phyloP scores from a whole-genome alignment of 2,113 vertebrate genomes.

The Catharus bicknelli region DNA sequence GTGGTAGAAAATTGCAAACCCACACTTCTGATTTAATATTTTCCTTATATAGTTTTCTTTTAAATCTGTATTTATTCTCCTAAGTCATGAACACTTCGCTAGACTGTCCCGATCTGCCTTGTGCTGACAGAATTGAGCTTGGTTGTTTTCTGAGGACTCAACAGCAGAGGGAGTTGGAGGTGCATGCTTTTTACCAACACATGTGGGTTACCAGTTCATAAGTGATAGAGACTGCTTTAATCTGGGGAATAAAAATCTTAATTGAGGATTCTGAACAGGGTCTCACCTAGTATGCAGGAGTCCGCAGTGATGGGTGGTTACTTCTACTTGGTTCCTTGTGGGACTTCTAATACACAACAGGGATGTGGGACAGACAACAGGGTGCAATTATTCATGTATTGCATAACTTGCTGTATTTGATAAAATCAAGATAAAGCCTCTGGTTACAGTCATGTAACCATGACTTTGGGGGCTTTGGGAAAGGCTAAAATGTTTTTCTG shows the following conservation, averaged over 20 bases:
- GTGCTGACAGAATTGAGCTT: neutral
- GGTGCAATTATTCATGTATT: neutral
- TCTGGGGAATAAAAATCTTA: neutral
- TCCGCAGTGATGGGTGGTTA: neutral
- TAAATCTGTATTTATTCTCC: neutral
- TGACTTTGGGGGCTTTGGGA: neutral
- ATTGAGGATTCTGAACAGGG: neutral
- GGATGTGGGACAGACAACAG: neutral
- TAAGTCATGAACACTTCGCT: neutral
- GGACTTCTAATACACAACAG: neutral
- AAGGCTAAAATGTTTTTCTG: neutral
- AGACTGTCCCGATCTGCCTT: neutral
- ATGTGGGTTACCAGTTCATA: neutral
- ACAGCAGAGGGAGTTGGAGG: conserved; percentile 59
- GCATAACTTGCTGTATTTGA: neutral
- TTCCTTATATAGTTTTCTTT: neutral
- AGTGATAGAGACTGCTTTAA: neutral
- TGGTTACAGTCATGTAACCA: neutral
- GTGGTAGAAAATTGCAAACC: neutral
- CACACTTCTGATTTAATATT: neutral
- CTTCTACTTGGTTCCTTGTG: neutral
- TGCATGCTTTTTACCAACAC: neutral
- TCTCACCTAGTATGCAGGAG: neutral
- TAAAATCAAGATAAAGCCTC: neutral
- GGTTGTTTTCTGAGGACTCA: neutral